These are phyloP conservation scores for Drosophila orosa DNA, from an alignment of 1,140 invertebrate species.

Conservation along the genomic window DNA sequence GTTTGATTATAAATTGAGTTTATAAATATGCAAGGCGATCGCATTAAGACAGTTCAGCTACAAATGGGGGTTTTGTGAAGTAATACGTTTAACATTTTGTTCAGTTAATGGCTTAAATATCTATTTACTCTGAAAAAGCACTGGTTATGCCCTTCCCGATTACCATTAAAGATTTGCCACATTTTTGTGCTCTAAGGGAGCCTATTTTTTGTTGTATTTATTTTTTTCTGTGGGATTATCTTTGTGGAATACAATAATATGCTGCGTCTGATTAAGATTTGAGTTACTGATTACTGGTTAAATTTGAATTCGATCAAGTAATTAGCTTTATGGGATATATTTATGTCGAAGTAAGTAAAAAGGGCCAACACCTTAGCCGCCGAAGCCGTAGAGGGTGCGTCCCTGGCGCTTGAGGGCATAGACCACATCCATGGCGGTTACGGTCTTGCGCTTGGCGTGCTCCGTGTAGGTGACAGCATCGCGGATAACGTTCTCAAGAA, in stretches of 20 bases:
- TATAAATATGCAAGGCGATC: too few relatives aligned
- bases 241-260: conserved; percentile 58
- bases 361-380: conserved; percentile 84
- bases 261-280: conserved; percentile 35
- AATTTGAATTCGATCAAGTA: conserved; percentile 36
- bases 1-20: too few relatives aligned
- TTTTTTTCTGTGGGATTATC: conserved; percentile 34
- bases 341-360: background rate
- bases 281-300: conserved; percentile 49
- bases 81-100: too few relatives aligned
- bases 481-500: conserved; percentile 92
- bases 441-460: conserved; percentile 93
- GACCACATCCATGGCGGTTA: conserved; percentile 94
- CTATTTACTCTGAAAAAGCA: too few relatives aligned
- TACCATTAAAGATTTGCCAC: conserved; percentile 22
- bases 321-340: conserved; percentile 10
- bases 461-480: conserved; percentile 94
- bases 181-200: conserved; percentile 33
- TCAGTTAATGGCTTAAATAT: too few relatives aligned
- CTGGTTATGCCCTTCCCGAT: background rate
- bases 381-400: conserved; percentile 88
- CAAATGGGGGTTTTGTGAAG: too few relatives aligned
- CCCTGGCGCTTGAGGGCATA: conserved; percentile 94
- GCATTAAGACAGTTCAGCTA: too few relatives aligned
- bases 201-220: conserved; percentile 42